phyloP scores from a whole-genome alignment of 2,888 invertebrate genomes.

The Troides oblongomaculatus region DNA sequence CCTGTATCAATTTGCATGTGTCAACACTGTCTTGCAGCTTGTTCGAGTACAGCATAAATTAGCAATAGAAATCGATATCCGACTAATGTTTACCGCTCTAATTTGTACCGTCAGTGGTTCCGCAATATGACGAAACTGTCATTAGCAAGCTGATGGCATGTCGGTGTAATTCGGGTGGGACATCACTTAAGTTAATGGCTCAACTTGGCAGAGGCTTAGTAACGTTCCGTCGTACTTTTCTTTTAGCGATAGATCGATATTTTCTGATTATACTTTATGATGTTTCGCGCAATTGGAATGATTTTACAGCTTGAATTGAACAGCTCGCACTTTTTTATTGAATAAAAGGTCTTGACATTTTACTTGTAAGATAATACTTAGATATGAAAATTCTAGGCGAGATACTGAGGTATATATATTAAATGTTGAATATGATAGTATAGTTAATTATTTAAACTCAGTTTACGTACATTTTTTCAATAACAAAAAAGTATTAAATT shows the following conservation, averaged over 20 bases:
- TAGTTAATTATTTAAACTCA: too few species aligned
- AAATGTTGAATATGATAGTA: too few species aligned
- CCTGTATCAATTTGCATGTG: slow-evolving; percentile 48
- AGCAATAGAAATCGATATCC: slow-evolving; percentile 32
- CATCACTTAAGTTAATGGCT: slow-evolving; percentile 49
- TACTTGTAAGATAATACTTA: too few species aligned
- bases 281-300: too few species aligned
- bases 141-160: slow-evolving; percentile 43
- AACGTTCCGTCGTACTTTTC: slow-evolving; percentile 5
- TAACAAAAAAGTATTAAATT: too few species aligned
- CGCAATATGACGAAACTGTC: slow-evolving; percentile 40
- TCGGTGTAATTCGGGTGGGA: slow-evolving; percentile 47
- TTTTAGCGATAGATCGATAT: slow-evolving; percentile 5
- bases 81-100: slow-evolving; percentile 30
- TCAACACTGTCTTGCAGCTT: slow-evolving; percentile 38
- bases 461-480: too few species aligned
- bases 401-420: too few species aligned
- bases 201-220: slow-evolving; percentile 18
- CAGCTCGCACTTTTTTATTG: too few species aligned
- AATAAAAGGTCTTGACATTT: too few species aligned
- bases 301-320: too few species aligned
- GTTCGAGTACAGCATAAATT: slow-evolving; percentile 42
- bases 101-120: slow-evolving; percentile 30
- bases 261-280: background rate
- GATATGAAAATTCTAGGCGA: too few species aligned